Base-by-base conservation (phyloP, 2,888 invertebrate genomes). In the Euplagia quadripunctaria region DNA sequence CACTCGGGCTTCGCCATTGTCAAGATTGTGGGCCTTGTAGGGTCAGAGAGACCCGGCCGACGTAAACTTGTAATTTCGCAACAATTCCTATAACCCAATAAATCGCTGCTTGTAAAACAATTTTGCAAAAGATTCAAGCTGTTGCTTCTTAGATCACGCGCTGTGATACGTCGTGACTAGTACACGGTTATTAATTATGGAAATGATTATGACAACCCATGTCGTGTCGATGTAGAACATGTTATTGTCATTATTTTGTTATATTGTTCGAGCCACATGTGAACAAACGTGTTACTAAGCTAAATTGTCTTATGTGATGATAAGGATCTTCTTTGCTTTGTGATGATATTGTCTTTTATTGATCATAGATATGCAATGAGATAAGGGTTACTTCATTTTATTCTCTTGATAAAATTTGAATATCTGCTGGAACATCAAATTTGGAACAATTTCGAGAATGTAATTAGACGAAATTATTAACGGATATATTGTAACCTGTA, bases 21-120 rank as follows among this genome's bases (percentile, higher is more conserved):
- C 95, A 95, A 96, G 95, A 95, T 96, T 95, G 94, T 92, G 94
- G 95, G 95, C 95, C 95, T 96, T 95, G 94, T 92, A 93, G 94
- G 95, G 95, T 95, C 95, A 95, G 93, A 84, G 82, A 85, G 90
- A 90, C 90, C 92, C 88, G 65, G 76, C 72, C 85, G 87, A 89
- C 87, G 91, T 90, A 91, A 93, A 90, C 92, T 92, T 91, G 92
- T 94, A 95, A 95, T 95, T 95, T 95, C 89, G 92, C 93, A 90
- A 88, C 86, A 84, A 91, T 93, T 91, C 93, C 91, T 93, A 92
- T 94, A 93, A 92, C 92, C 93, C 93, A 90, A 94, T 94, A 94
- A 94, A 93, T 93, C 90, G 89, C 87, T 89, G 88, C 90, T 93
- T 91, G 93, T 92, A 93, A 94, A 94, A 94, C 94, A 94, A 94